A percentile compares a stretch with the other conserved stretches of the same genome.
Conservation (phyloP, 2,113 vertebrate species). For the Tapirus terrestris region DNA sequence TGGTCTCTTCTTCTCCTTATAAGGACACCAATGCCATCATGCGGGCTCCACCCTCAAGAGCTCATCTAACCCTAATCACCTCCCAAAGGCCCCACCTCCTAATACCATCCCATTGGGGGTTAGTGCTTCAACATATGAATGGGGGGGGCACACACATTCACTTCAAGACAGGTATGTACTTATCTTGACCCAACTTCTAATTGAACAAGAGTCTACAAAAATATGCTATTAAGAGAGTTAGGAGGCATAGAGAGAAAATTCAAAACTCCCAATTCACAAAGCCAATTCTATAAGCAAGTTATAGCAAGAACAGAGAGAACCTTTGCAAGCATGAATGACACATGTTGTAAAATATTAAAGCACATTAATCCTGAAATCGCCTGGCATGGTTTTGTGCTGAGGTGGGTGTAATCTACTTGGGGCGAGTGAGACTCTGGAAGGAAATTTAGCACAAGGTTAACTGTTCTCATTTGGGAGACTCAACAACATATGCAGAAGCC, state of each 20-base stretch:
- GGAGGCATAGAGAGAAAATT: background rate
- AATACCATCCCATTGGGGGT: background rate
- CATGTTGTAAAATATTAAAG: too few species aligned
- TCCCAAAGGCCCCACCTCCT: background rate
- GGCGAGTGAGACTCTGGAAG: background rate
- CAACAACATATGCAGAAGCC: background rate
- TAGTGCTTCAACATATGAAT: too few species aligned
- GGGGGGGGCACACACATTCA: background rate
- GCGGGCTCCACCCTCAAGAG: background rate
- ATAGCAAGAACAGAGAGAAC: rapidly evolving
- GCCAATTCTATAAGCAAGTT: background rate
- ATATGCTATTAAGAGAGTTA: too few species aligned
- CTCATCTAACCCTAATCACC: background rate
- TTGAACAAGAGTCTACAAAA: too few species aligned
- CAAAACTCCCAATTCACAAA: background rate
- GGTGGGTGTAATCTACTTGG: background rate
- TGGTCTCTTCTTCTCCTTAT: background rate
- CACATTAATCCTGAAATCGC: background rate
- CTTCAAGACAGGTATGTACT: too few species aligned
- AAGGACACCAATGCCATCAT: background rate
- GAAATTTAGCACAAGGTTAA: background rate
- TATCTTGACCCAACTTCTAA: background rate
- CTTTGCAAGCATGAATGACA: too few species aligned
- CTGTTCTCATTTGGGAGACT: background rate
- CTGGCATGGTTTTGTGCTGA: background rate